These are phyloP conservation scores for Ophion slaviceki DNA, from an alignment of 2,888 invertebrate genomes.

Conservation along the genomic window DNA sequence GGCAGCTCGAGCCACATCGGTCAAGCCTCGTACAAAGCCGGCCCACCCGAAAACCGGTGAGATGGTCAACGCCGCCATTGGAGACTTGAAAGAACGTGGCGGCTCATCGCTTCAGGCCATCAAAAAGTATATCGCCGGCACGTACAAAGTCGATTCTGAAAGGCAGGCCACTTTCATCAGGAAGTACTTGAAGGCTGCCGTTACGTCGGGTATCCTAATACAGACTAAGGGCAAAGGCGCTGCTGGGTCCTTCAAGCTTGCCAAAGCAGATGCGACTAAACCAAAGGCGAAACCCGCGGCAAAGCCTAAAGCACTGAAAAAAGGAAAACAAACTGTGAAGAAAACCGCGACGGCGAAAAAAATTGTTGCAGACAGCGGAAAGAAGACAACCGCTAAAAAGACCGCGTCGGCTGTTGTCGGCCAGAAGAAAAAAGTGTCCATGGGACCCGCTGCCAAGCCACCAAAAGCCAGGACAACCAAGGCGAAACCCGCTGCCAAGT, in stretches of 20 bases:
- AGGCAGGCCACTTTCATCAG: slow-evolving; percentile 86
- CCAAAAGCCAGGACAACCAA: slow-evolving; percentile 64
- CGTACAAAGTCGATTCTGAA: slow-evolving; percentile 86
- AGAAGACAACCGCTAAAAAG: slow-evolving; percentile 36
- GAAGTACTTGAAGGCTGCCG: slow-evolving; percentile 85
- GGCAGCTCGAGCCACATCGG: slow-evolving; percentile 70
- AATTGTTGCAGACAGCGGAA: slow-evolving; percentile 63
- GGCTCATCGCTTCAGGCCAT: slow-evolving; percentile 86
- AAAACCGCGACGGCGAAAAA: slow-evolving; percentile 70
- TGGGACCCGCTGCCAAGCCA: slow-evolving; percentile 63
- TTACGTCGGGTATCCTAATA: slow-evolving; percentile 84
- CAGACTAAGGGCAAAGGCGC: slow-evolving; percentile 85
- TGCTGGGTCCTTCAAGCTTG: slow-evolving; percentile 84
- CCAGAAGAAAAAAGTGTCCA: slow-evolving; percentile 49
- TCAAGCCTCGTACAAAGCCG: slow-evolving; percentile 80
- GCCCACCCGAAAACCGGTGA: slow-evolving; percentile 84
- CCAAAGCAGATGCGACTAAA: slow-evolving; percentile 66
- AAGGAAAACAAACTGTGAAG: slow-evolving; percentile 44
- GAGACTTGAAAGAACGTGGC: slow-evolving; percentile 84
- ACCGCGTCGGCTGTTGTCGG: slow-evolving; percentile 30
- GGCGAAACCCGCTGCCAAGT: slow-evolving; percentile 61
- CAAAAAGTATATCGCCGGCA: slow-evolving; percentile 86
- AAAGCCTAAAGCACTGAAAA: slow-evolving; percentile 56
- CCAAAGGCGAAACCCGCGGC: slow-evolving; percentile 46
- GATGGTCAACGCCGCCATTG: slow-evolving; percentile 86